phyloP scores from a whole-genome alignment of 2,113 vertebrate genomes.

The Rhynchopsitta pachyrhyncha region DNA sequence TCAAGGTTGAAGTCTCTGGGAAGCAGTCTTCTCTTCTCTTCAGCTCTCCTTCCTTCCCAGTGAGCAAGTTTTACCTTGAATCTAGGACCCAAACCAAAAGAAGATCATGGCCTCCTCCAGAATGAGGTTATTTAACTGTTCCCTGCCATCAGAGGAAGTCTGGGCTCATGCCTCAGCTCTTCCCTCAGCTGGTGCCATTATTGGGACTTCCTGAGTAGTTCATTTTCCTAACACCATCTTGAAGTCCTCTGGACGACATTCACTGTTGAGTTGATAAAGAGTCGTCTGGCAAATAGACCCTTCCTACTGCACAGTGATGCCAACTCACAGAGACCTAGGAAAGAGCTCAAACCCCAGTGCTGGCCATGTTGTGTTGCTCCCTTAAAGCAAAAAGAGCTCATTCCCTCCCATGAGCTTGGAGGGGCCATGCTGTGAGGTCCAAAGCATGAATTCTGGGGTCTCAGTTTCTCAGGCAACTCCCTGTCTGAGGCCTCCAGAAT shows the following conservation, averaged over 20 bases:
- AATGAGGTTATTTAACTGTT: neutral
- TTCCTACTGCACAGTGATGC: neutral
- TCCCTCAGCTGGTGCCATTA: neutral
- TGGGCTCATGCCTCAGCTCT: neutral
- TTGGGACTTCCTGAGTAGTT: neutral
- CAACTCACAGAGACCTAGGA: neutral
- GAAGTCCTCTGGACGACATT: neutral
- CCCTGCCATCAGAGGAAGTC: neutral
- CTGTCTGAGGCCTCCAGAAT: neutral
- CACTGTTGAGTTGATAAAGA: neutral
- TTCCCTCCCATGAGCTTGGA: neutral
- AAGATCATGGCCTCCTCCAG: neutral
- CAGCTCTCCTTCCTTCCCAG: neutral
- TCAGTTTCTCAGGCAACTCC: neutral
- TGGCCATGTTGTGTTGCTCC: neutral
- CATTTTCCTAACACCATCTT: accelerated
- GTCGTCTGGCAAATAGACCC: neutral
- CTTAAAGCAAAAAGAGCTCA: accelerated
- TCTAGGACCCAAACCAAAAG: neutral
- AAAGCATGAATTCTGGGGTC: neutral
- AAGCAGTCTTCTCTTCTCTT: neutral
- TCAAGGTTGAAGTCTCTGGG: neutral
- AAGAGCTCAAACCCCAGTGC: neutral
- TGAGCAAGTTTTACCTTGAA: neutral
- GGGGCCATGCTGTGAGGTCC: accelerated